A percentile compares a stretch with the other conserved stretches of the same genome.
Conservation (phyloP, 2,113 vertebrate genomes). For the Eulemur macaco region DNA sequence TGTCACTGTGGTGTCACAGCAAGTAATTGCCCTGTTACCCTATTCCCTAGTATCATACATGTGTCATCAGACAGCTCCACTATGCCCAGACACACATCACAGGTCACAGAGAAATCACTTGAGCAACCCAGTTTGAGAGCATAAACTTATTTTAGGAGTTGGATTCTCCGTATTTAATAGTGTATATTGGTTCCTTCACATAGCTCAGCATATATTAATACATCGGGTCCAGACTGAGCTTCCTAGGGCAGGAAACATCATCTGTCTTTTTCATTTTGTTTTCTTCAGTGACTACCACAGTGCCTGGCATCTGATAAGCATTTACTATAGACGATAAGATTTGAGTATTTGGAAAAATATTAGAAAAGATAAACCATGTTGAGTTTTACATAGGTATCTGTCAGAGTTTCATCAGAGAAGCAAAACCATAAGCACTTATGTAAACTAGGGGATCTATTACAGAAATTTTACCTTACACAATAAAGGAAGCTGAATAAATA, state of each 20-base stretch:
- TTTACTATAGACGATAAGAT: slow-evolving; percentile 26
- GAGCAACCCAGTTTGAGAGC: neutral
- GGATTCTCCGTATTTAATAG: slow-evolving; percentile 3
- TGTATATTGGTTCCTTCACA: neutral
- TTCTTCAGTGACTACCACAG: slow-evolving; percentile 30
- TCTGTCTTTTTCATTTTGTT: slow-evolving; percentile 35
- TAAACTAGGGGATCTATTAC: slow-evolving; percentile 19
- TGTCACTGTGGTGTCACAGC: neutral
- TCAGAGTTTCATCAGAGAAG: slow-evolving; percentile 42
- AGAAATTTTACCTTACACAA: slow-evolving; percentile 20
- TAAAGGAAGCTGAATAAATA: slow-evolving; percentile 10
- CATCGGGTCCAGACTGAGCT: neutral
- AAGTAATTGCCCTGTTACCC: neutral
- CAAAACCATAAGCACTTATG: slow-evolving; percentile 26
- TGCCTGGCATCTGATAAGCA: slow-evolving; percentile 26
- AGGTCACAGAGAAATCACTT: slow-evolving; percentile 28
- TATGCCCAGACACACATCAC: slow-evolving; percentile 23
- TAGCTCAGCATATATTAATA: neutral
- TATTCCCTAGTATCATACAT: slow-evolving; percentile 14
- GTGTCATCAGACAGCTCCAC: neutral
- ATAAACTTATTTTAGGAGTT: slow-evolving; percentile 34
- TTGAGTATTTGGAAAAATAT: slow-evolving; percentile 15
- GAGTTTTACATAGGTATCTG: slow-evolving; percentile 31
- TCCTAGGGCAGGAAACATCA: neutral
- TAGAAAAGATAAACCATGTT: slow-evolving; percentile 31